Conservation (phyloP, 1,140 invertebrate species). For the Pogonognathellus flavescens region DNA sequence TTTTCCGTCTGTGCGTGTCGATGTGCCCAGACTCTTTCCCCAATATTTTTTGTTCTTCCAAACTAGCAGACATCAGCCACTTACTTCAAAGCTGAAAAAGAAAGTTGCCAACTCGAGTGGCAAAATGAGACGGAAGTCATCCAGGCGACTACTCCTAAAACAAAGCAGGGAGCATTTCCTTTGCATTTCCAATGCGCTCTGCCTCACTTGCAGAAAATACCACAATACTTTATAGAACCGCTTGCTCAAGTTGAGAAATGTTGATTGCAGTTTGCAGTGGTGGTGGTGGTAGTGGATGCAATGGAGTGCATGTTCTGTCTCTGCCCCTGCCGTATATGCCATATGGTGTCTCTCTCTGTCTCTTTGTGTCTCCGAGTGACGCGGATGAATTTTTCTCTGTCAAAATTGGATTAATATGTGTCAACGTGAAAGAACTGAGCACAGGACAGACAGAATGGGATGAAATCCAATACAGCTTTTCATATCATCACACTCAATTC, state of each 20-base stretch:
- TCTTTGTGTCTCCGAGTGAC: not conserved
- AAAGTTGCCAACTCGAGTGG: not conserved
- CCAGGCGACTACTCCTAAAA: too few relatives aligned
- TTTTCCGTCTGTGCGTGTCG: not conserved
- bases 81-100: not conserved
- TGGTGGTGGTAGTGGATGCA: too few relatives aligned
- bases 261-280: too few relatives aligned
- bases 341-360: not conserved
- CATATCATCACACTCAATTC: not conserved
- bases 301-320: not conserved
- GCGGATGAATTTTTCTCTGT: not conserved
- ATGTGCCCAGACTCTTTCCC: too few relatives aligned
- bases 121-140: not conserved
- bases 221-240: too few relatives aligned
- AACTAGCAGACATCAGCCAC: too few relatives aligned
- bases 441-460: not conserved
- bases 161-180: too few relatives aligned
- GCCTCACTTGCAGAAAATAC: too few relatives aligned
- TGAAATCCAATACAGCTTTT: not conserved
- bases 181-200: too few relatives aligned
- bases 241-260: too few relatives aligned
- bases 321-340: not conserved
- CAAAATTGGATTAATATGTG: conserved; percentile 15
- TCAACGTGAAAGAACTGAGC: not conserved
- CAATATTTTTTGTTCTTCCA: too few relatives aligned